Evolutionary conservation across 2,888 invertebrate genomes (phyloP), one percentile per base, ranked within the genome.

Genomic region (Ryuthela nishihirai): DNA sequence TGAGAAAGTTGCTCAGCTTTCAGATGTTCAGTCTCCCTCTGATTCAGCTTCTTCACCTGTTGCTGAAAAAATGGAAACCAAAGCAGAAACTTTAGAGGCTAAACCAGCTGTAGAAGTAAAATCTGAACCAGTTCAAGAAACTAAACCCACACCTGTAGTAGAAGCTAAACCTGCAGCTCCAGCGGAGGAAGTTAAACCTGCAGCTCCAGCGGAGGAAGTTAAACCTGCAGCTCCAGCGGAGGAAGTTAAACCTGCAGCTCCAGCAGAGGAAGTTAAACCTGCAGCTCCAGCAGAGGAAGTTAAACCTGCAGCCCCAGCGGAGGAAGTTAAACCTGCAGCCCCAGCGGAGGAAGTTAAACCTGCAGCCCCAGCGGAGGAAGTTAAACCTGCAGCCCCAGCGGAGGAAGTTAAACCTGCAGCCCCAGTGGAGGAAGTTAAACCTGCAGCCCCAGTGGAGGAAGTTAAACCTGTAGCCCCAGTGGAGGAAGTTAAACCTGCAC

Each of bases 1-100:
- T 18, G 46, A 40, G 9, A 53, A 24, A n/a, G 59, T 59, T 35
- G 59, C 59, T 44, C 50, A 50, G 9, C 45, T 59, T 5, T 59
- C 59, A 20, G 59, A 59, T 18, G 59, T 59, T 5, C 39, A 44
- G 26, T 59, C 59, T 43, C 59, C 59, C 6, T 32, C 49, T 32
- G 49, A 34, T 38, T 48, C 29, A 9, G 12, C 44, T 15, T 9
- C 48, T 12, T 59, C 53, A 0, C 59, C 44, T 15, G 39, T 53
- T 10, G 36, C 20, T 34, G 59, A 53, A 39, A 49, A 58, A 24
- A 45, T 49, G n/a, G 39, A 54, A 45, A 44, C 45, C 10, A 43
- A 53, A 40, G 25, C 49, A 24, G 18, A 48, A 48, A 44, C 36
- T 25, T 20, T 34, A 20, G 35, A 54, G 36, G 15, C 21, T 39